Conservation (phyloP, 2,888 invertebrate species). For the Melolontha melolontha region DNA sequence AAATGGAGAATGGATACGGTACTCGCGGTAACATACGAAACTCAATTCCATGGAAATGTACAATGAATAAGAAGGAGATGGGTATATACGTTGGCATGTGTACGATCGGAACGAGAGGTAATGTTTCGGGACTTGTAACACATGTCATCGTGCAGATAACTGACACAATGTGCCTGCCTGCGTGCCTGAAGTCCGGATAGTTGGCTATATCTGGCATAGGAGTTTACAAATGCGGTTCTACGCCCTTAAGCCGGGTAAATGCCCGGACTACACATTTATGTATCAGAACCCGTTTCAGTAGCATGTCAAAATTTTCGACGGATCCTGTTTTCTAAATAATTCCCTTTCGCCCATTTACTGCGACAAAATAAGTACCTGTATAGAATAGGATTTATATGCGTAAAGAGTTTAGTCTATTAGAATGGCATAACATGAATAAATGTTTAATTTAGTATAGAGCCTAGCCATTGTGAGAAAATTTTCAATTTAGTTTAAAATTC, state of each 20-base stretch:
- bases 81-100: not conserved
- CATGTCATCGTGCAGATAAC: conserved; percentile 30
- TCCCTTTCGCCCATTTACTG: too few relatives aligned
- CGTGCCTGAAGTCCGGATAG: conserved; percentile 1
- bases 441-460: too few relatives aligned
- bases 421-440: too few relatives aligned
- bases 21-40: too few relatives aligned
- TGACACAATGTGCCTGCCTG: conserved; percentile 17
- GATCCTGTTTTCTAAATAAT: not conserved
- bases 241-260: conserved; percentile 11
- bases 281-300: conserved; percentile 8
- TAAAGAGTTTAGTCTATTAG: too few relatives aligned
- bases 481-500: too few relatives aligned
- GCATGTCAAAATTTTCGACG: not conserved
- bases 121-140: conserved; percentile 10
- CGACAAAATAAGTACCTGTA: too few relatives aligned
- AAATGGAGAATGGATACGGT: conserved; percentile 2
- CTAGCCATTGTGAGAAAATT: too few relatives aligned
- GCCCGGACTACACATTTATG: not conserved
- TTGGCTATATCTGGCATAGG: not conserved
- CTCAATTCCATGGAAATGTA: not conserved
- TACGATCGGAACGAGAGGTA: not conserved
- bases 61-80: conserved; percentile 9
- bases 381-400: too few relatives aligned
- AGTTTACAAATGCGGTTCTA: conserved; percentile 11